phyloP scores from a whole-genome alignment of 2,113 vertebrate species.

The Pristiophorus japonicus region DNA sequence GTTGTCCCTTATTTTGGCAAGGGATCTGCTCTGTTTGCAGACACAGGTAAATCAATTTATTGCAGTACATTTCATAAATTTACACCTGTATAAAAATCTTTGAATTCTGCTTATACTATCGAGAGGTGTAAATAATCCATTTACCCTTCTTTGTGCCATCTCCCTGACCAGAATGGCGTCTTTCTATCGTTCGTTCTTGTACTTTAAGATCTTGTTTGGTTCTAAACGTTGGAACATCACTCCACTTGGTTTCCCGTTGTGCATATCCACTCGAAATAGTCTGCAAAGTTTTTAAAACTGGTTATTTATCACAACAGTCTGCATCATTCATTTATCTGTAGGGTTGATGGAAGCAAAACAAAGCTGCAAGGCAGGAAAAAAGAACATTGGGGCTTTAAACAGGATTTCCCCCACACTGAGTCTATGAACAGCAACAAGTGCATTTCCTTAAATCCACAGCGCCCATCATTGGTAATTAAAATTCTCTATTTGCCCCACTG shows the following conservation, averaged over 20 bases:
- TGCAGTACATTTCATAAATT: not conserved
- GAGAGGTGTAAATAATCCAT: not conserved
- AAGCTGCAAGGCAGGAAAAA: not conserved
- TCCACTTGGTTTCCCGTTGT: conserved; percentile 35
- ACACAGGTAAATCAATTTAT: not conserved
- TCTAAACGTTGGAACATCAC: conserved; percentile 26
- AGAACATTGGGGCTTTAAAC: not conserved
- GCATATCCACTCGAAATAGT: conserved; percentile 32
- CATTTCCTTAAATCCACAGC: not conserved
- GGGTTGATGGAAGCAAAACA: not conserved
- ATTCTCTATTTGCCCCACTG: not conserved
- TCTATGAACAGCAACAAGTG: not conserved
- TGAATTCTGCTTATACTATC: not conserved
- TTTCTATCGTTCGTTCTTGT: conserved; percentile 34
- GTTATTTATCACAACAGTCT: not conserved
- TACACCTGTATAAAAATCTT: not conserved
- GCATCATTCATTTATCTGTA: not conserved
- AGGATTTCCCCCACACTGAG: not conserved
- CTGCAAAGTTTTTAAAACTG: conserved; percentile 21
- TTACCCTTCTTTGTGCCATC: conserved; percentile 37
- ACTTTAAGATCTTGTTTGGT: conserved; percentile 28
- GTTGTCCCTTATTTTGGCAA: not conserved
- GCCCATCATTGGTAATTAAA: not conserved
- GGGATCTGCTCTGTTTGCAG: not conserved
- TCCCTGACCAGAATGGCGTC: conserved; percentile 36